phyloP scores from a whole-genome alignment of 2,888 invertebrate species.

The Patella depressa region DNA sequence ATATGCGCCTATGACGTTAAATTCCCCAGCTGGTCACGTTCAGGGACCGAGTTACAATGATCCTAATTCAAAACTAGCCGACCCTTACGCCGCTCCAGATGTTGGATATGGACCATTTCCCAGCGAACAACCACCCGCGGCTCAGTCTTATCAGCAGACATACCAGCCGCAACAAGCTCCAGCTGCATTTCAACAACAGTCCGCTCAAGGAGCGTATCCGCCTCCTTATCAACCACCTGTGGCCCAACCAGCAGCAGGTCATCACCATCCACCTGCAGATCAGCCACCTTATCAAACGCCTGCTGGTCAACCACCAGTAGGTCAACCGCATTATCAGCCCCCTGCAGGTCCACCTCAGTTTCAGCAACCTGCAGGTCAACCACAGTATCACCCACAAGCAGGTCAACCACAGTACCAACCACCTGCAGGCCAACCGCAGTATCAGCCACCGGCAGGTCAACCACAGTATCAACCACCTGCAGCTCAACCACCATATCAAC shows the following conservation, averaged over 20 bases:
- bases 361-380: not conserved
- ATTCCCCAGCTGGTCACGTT: not conserved
- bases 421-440: not conserved
- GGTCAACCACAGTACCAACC: not conserved
- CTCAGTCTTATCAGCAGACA: not conserved
- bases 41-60: not conserved
- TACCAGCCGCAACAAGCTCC: not conserved
- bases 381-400: not conserved
- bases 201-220: not conserved
- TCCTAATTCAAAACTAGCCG: not conserved
- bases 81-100: not conserved
- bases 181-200: not conserved
- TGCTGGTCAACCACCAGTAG: not conserved
- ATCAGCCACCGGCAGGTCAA: not conserved
- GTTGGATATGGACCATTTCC: not conserved
- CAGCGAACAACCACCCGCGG: not conserved
- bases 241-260: not conserved
- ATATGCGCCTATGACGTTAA: not conserved
- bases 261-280: not conserved
- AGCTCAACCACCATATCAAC: not conserved
- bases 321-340: not conserved
- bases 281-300: not conserved
- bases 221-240: not conserved
- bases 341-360: not conserved
- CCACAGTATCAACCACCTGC: not conserved